These are phyloP conservation scores for Polyergus mexicanus DNA, from an alignment of 1,140 invertebrate genomes.

Conservation along the genomic window DNA sequence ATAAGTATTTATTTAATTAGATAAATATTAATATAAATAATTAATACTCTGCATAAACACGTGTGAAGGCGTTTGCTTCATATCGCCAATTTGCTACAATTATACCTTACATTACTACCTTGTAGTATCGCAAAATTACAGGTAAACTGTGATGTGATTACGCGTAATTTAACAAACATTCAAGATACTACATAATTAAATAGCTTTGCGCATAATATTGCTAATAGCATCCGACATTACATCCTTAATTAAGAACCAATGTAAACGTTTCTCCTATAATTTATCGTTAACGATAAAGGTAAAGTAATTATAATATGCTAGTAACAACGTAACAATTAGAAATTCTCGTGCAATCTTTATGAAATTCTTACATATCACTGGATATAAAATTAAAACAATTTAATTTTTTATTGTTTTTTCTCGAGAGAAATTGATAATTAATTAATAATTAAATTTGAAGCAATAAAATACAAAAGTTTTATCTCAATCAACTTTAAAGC, in stretches of 20 bases:
- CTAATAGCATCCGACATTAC: slow-evolving; percentile 14
- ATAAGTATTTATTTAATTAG: slow-evolving; percentile 20
- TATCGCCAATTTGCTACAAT: slow-evolving; percentile 10
- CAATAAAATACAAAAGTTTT: neutral
- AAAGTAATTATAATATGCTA: neutral
- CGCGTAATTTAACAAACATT: neutral
- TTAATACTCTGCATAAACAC: neutral
- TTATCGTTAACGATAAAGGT: slow-evolving; percentile 2
- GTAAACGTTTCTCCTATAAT: neutral
- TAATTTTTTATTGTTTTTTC: neutral
- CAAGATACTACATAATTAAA: slow-evolving; percentile 18
- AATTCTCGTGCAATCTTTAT: neutral
- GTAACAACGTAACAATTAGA: neutral
- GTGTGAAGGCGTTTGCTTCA: neutral
- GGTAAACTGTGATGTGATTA: neutral
- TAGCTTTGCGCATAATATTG: neutral
- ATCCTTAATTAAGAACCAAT: slow-evolving; percentile 3
- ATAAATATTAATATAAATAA: neutral
- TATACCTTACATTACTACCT: neutral
- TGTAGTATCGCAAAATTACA: neutral
- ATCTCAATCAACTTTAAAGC: neutral
- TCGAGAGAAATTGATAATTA: neutral
- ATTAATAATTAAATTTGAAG: neutral
- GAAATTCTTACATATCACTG: neutral
- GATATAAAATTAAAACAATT: neutral